Evolutionary conservation across 1,140 invertebrate species (phyloP), one percentile per base, ranked within the genome.

Genomic region (Ptiloglossa arizonensis): DNA sequence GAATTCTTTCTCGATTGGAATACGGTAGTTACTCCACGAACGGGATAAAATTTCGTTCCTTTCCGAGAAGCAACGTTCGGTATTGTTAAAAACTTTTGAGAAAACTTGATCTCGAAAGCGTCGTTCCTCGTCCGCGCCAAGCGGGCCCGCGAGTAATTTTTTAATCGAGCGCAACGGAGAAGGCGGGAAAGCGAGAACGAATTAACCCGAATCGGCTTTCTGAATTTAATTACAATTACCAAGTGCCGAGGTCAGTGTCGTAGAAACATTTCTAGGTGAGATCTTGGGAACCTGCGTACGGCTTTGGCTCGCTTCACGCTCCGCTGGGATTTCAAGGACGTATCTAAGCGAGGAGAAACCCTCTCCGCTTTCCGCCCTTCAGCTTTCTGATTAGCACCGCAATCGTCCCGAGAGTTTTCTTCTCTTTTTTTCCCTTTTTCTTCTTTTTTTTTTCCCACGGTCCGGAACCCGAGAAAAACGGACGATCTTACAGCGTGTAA

Each of bases 141-240:
- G 35, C n/a, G 27, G 4, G 15, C 22, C 13, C 1, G 19, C 17
- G 32, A 22, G 22, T 63, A 27, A 46, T 63, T 63, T 44, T 69
- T 56, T 41, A 69, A 56, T 56, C 32, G 24, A 29, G 32, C 15
- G 19, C 6, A n/a, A n/a, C 22, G 1, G 6, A 38, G 27, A 52
- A 22, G 3, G 62, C 50, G 15, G 6, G 29, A 62, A 15, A 64
- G 8, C 46, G 22, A 38, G 29, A 29, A 35, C 29, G 41, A 63
- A 62, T 89, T 87, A 87, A 83, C 84, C 72, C 84, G 86, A 89
- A 88, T 80, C 83, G 57, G 79, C 78, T 83, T 83, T 85, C 81
- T 86, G 87, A 89, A 90, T 90, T 90, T 90, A 90, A 90, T 89
- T 90, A 89, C 86, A 90, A 90, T 90, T 90, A 88, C 88, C 89